Evolutionary conservation across 2,888 invertebrate species (phyloP).

Genomic region (Acleris sparsana): DNA sequence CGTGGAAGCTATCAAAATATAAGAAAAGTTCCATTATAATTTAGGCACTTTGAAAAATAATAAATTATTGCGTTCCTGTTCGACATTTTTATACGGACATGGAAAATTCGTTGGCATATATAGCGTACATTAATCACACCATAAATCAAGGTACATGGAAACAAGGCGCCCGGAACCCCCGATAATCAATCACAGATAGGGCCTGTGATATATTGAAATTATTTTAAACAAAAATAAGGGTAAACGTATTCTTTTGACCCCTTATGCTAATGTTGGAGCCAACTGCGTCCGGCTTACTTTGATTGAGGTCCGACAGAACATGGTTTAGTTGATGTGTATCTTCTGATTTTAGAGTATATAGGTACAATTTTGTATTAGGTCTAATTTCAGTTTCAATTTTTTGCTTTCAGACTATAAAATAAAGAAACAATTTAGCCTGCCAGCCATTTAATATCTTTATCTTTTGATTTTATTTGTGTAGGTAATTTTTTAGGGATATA

Average conservation of each 20-base stretch:
- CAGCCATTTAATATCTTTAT: no score
- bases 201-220: constrained; percentile 24
- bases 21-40: not conserved
- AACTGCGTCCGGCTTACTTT: constrained; percentile 44
- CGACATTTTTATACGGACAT: constrained; percentile 26
- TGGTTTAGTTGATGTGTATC: constrained; percentile 46
- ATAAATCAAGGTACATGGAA: constrained; percentile 34
- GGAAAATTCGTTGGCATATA: constrained; percentile 26
- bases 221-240: constrained; percentile 35
- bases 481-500: no score
- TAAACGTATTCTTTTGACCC: constrained; percentile 30
- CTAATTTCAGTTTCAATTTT: no score
- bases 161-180: constrained; percentile 19
- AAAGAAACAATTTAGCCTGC: no score
- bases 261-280: constrained; percentile 30
- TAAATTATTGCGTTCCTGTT: constrained; percentile 7
- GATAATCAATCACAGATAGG: constrained; percentile 35
- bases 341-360: constrained; percentile 39
- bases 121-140: constrained; percentile 32
- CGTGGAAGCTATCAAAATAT: not conserved
- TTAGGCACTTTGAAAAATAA: constrained; percentile 3
- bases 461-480: no score
- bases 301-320: constrained; percentile 59
- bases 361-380: not conserved
- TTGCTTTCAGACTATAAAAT: no score